Conservation (phyloP, 2,113 vertebrate genomes). For the Crotalus tigris region DNA sequence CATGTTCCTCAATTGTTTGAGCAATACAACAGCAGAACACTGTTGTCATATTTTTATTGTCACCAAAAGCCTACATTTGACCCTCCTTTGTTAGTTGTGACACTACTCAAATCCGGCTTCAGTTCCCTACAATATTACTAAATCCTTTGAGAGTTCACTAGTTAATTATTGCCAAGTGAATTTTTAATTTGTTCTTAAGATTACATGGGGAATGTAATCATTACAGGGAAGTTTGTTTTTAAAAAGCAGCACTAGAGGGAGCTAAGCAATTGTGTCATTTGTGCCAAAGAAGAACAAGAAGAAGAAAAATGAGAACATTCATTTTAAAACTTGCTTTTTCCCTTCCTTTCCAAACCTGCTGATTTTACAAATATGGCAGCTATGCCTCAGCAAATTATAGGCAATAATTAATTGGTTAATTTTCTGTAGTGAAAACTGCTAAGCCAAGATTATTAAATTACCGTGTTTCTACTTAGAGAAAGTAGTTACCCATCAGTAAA, state of each 20-base stretch:
- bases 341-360: constrained; percentile 70
- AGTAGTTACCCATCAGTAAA: constrained; percentile 71
- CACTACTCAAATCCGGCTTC: constrained; percentile 52
- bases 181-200: constrained; percentile 76
- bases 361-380: constrained; percentile 85
- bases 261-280: constrained; percentile 88
- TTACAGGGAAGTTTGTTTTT: constrained; percentile 69
- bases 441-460: constrained; percentile 81
- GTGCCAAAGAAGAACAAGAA: constrained; percentile 36
- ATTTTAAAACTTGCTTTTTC: constrained; percentile 75
- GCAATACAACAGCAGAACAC: constrained; percentile 10
- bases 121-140: constrained; percentile 57
- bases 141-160: constrained; percentile 61
- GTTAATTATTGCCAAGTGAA: constrained; percentile 75
- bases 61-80: constrained; percentile 34
- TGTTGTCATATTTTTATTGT: constrained; percentile 32
- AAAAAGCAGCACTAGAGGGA: constrained; percentile 88
- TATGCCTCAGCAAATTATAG: constrained; percentile 83
- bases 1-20: constrained; percentile 26
- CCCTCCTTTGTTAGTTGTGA: constrained; percentile 58
- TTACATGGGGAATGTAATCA: constrained; percentile 58
- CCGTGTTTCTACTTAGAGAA: constrained; percentile 72
- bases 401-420: constrained; percentile 86
- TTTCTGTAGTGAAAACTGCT: constrained; percentile 81
- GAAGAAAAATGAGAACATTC: constrained; percentile 60